Evolutionary conservation across 2,797 vertebrate genomes (phyloP).

Genomic region (Brachymystax lenok): DNA sequence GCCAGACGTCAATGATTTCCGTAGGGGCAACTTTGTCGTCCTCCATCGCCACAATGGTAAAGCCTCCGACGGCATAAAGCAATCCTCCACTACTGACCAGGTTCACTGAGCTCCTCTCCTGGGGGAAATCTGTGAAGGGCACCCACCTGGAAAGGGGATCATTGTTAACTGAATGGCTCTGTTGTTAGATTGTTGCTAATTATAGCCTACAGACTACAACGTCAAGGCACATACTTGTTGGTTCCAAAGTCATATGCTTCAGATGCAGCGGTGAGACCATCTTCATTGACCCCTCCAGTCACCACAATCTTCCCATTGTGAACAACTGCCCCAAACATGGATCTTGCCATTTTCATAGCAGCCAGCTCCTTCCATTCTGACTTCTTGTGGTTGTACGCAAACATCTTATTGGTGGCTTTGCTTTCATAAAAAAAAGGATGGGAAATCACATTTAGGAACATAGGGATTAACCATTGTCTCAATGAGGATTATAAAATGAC

Average conservation of each 20-base stretch:
- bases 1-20: conserved; percentile 95
- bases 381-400: conserved; percentile 94
- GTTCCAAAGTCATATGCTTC: conserved; percentile 92
- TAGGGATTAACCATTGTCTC: too few species aligned
- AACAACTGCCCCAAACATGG: conserved; percentile 91
- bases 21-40: conserved; percentile 89
- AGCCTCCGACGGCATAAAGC: conserved; percentile 89
- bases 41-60: conserved; percentile 88
- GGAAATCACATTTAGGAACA: neutral
- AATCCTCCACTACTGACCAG: conserved; percentile 83
- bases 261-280: conserved; percentile 84
- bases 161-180: neutral
- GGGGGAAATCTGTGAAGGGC: conserved; percentile 89
- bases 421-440: conserved; percentile 60
- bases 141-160: conserved; percentile 83
- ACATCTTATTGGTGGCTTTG: conserved; percentile 91
- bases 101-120: conserved; percentile 95
- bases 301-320: conserved; percentile 91
- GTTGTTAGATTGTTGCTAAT: neutral
- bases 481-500: neutral
- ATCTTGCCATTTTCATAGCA: conserved; percentile 90
- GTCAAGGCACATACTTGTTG: conserved; percentile 85
- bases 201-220: neutral
- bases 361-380: conserved; percentile 96
- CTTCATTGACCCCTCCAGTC: conserved; percentile 91